Conservation (phyloP, 2,113 vertebrate genomes). For the Grammomys surdaster region DNA sequence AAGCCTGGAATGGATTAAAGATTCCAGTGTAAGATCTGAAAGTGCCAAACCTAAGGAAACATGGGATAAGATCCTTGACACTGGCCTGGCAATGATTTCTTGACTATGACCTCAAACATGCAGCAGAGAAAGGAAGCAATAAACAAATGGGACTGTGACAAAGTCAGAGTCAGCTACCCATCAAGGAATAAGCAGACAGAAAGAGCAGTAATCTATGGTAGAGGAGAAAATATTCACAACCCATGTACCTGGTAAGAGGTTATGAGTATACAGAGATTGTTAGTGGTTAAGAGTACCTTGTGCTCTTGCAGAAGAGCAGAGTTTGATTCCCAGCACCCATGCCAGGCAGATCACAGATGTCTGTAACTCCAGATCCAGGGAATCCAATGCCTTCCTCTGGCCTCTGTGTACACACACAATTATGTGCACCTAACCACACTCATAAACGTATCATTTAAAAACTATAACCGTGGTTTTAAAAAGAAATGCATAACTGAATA, state of each 20-base stretch:
- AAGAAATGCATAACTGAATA: not conserved
- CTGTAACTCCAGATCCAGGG: not conserved
- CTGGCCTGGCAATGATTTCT: not conserved
- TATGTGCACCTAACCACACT: not conserved
- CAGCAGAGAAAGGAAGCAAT: not conserved
- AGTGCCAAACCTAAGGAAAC: not conserved
- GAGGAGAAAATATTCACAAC: not conserved
- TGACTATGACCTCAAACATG: not conserved
- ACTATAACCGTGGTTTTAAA: not conserved
- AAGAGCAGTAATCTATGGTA: not conserved
- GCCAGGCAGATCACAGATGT: not conserved
- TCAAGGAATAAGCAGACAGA: not conserved
- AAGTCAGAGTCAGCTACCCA: not conserved
- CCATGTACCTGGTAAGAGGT: not conserved
- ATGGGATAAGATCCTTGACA: not conserved
- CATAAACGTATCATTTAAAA: not conserved
- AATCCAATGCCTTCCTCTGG: not conserved
- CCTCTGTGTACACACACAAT: not conserved
- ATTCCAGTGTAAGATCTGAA: not conserved
- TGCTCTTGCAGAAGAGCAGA: not conserved
- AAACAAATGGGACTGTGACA: not conserved
- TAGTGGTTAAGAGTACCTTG: not conserved
- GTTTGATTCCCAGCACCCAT: not conserved
- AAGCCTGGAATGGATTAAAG: not conserved
- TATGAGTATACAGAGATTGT: not conserved